Evolutionary conservation across 2,797 vertebrate genomes (phyloP).

Genomic region (Stomatorhinus walkeri): DNA sequence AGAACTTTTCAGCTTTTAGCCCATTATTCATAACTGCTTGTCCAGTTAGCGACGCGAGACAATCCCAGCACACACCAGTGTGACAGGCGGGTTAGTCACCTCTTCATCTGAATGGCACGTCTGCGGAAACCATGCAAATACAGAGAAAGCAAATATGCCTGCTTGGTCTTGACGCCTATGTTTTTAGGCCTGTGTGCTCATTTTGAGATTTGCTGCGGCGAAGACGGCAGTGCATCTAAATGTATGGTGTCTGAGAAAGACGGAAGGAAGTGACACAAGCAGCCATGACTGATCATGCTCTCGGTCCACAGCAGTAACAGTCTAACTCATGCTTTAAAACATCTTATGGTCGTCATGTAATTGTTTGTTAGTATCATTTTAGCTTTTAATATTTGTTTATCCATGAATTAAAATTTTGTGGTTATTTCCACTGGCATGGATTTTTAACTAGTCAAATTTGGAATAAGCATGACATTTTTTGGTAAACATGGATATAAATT

Average conservation of each 20-base stretch:
- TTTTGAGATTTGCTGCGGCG: neutral
- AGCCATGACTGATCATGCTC: neutral
- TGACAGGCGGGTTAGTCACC: neutral
- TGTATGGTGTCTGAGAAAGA: neutral
- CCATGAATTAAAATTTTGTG: neutral
- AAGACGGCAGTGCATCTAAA: neutral
- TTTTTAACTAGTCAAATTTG: neutral
- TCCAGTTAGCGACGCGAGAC: neutral
- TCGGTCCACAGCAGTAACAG: neutral
- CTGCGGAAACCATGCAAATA: neutral
- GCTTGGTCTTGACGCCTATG: neutral
- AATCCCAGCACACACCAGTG: neutral
- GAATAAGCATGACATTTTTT: neutral
- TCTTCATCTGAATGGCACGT: neutral
- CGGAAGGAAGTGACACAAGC: neutral
- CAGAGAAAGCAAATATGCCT: neutral
- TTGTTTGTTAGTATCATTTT: neutral
- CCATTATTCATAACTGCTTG: neutral
- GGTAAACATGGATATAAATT: neutral
- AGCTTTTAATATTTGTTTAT: neutral
- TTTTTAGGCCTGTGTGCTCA: neutral
- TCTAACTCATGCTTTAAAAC: neutral
- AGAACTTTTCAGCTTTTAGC: neutral
- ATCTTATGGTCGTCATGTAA: neutral
- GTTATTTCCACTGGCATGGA: neutral